phyloP scores from a whole-genome alignment of 2,113 vertebrate species.

The Malaclemys terrapin region DNA sequence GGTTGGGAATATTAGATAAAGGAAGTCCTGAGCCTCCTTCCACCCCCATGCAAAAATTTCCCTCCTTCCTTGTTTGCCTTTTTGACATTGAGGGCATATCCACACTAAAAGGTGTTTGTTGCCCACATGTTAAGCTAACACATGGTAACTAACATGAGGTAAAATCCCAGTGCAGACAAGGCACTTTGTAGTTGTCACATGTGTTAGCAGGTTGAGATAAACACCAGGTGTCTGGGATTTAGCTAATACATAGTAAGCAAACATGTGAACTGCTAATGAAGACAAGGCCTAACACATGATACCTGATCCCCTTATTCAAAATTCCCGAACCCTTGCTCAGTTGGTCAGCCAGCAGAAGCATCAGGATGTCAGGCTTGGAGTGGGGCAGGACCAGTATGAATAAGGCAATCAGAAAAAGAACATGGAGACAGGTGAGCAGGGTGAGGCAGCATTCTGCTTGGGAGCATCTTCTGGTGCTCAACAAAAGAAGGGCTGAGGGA shows the following conservation, averaged over 20 bases:
- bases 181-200: not conserved
- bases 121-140: not conserved
- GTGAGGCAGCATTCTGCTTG: not conserved
- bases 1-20: not conserved
- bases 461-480: not conserved
- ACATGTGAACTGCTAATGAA: not conserved
- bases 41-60: not conserved
- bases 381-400: accelerated
- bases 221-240: not conserved
- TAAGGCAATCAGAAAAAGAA: not conserved
- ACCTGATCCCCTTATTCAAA: accelerated
- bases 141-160: not conserved
- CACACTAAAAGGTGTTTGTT: accelerated
- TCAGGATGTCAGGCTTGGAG: not conserved
- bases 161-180: accelerated
- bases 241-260: not conserved
- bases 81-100: not conserved
- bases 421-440: not conserved
- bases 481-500: not conserved
- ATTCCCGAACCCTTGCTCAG: accelerated
- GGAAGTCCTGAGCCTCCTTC: not conserved
- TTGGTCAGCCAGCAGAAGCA: accelerated
- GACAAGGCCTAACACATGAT: not conserved
- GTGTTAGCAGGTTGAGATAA: not conserved
- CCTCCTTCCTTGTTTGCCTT: not conserved